A percentile compares a stretch with the other conserved stretches of the same genome.
Evolutionary conservation across 2,113 vertebrate genomes (phyloP).

Genomic region (Heteronetta atricapilla): DNA sequence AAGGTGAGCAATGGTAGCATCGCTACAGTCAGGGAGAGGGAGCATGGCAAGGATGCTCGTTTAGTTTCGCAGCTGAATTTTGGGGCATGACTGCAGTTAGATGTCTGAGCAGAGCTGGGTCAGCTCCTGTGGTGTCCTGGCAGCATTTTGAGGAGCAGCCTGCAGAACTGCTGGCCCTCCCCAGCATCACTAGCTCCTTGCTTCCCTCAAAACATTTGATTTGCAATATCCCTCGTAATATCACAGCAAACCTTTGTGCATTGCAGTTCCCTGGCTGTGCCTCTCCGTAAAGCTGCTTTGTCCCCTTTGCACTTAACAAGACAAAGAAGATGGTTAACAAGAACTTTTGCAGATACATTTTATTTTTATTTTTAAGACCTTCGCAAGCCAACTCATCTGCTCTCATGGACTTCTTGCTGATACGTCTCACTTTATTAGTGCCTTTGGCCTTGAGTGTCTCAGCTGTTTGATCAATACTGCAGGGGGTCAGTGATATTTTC

Average conservation of each 20-base stretch:
- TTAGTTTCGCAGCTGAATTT: neutral
- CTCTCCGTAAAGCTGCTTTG: neutral
- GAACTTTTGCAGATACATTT: constrained; percentile 76
- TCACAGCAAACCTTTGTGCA: neutral
- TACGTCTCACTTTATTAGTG: constrained; percentile 99
- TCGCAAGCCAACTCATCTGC: constrained; percentile 72
- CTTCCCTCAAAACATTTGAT: neutral
- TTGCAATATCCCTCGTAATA: neutral
- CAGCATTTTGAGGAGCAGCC: neutral
- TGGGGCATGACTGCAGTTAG: neutral
- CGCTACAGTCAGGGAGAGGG: neutral
- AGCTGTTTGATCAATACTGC: constrained; percentile 95
- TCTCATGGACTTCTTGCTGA: constrained; percentile 78
- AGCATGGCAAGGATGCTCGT: neutral
- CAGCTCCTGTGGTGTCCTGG: neutral
- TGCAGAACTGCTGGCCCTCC: neutral
- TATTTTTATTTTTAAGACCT: constrained; percentile 78
- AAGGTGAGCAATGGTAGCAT: neutral
- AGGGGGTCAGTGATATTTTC: constrained; percentile 93
- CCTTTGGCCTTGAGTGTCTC: constrained; percentile 95
- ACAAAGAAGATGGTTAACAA: constrained; percentile 79
- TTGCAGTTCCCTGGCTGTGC: neutral
- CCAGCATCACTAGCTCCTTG: neutral
- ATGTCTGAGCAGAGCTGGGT: neutral
- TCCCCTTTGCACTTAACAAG: constrained; percentile 35